Percentiles rank a stretch among this genome's conserved stretches.
Conservation (phyloP, 2,888 invertebrate genomes). For the Ormyrus rosae region DNA sequence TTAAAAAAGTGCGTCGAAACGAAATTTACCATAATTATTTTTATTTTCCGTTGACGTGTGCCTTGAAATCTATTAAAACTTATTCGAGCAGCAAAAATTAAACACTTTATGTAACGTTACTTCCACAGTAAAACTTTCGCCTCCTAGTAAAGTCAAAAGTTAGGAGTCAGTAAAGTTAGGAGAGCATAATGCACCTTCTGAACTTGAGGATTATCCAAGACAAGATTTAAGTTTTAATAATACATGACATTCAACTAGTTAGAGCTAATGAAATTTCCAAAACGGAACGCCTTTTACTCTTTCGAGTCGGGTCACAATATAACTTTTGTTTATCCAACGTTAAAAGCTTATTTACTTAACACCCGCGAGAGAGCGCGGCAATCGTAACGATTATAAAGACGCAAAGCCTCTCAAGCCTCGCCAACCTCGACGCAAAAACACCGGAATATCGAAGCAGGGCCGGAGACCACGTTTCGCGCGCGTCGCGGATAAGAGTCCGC, state of each 20-base stretch:
- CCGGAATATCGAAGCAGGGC: no score
- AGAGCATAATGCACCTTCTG: constrained; percentile 46
- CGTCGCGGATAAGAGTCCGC: background rate
- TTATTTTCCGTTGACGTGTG: background rate
- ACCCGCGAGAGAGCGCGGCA: no score
- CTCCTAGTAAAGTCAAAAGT: constrained; percentile 47
- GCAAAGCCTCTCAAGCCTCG: no score
- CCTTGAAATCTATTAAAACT: background rate
- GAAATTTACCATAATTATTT: background rate
- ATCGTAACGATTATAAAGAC: no score
- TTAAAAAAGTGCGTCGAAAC: background rate
- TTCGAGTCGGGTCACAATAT: constrained; percentile 8
- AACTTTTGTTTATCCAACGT: constrained; percentile 35
- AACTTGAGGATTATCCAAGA: constrained; percentile 54
- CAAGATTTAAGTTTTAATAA: constrained; percentile 57
- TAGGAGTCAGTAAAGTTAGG: constrained; percentile 47
- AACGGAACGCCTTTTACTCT: constrained; percentile 34
- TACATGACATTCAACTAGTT: constrained; percentile 56
- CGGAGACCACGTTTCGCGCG: background rate
- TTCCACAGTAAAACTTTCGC: constrained; percentile 41
- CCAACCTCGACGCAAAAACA: no score
- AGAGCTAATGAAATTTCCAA: constrained; percentile 50
- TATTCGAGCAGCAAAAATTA: constrained; percentile 31
- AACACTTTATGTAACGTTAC: constrained; percentile 42
- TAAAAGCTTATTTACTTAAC: background rate